Percentiles rank a stretch among this genome's conserved stretches.
These are phyloP conservation scores for Catostylus mosaicus DNA, from an alignment of 30 jellyfish, hydroid and myxozoan genomes.

Conservation along the genomic window DNA sequence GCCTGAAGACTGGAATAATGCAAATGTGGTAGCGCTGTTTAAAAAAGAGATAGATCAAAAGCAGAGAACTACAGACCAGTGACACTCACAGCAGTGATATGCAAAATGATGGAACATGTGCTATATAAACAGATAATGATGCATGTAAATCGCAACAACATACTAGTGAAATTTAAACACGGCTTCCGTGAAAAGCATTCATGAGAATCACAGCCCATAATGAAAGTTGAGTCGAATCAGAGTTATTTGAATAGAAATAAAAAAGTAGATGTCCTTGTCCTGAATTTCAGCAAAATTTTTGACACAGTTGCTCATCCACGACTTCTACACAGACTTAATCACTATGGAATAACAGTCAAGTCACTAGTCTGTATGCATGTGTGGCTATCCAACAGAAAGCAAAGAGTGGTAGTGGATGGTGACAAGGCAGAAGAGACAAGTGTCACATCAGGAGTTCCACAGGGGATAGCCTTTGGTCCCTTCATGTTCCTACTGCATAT, in stretches of 20 bases:
- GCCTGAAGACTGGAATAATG: slow-evolving; percentile 46
- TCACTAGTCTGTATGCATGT: slow-evolving; percentile 13
- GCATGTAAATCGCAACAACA: slow-evolving; percentile 33
- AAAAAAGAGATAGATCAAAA: slow-evolving; percentile 35
- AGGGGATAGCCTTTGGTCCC: slow-evolving; percentile 31
- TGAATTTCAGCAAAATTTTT: slow-evolving; percentile 40
- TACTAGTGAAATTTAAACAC: neutral
- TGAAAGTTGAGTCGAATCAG: slow-evolving; percentile 13
- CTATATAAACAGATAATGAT: slow-evolving; percentile 12
- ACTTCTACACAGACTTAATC: slow-evolving; percentile 17
- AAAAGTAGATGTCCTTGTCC: slow-evolving; percentile 30
- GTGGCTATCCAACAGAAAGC: slow-evolving; percentile 31
- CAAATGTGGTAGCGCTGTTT: slow-evolving; percentile 36
- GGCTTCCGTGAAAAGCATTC: slow-evolving; percentile 28
- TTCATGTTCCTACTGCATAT: slow-evolving; percentile 10
- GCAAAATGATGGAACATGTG: slow-evolving; percentile 50
- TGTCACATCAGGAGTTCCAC: slow-evolving; percentile 46
- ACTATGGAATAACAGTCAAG: slow-evolving; percentile 39
- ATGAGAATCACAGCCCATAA: slow-evolving; percentile 30
- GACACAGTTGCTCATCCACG: slow-evolving; percentile 44
- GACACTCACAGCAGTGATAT: slow-evolving; percentile 23
- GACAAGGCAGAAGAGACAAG: slow-evolving; percentile 24
- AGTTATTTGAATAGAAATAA: slow-evolving; percentile 22
- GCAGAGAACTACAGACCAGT: slow-evolving; percentile 48
- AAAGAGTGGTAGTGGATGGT: slow-evolving; percentile 31